Evolutionary conservation across 2,113 vertebrate genomes (phyloP).

Genomic region (Cepphus grylle): DNA sequence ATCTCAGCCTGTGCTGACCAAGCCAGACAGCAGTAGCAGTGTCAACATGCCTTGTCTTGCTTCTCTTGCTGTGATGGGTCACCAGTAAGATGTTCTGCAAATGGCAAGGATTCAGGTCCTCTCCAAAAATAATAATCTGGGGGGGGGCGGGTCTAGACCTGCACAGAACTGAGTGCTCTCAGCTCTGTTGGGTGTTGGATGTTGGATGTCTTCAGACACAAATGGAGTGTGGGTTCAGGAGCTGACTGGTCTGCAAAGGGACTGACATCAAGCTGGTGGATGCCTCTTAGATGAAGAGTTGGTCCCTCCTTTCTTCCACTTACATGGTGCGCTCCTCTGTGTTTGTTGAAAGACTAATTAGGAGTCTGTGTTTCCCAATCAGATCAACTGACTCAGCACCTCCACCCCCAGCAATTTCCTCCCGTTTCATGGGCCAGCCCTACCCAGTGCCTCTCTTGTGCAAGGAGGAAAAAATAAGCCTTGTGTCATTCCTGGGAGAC

Average conservation of each 20-base stretch:
- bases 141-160: not conserved
- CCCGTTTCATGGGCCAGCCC: not conserved
- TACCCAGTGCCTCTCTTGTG: not conserved
- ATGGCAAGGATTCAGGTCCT: not conserved
- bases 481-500: not conserved
- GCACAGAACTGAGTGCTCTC: not conserved
- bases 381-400: not conserved
- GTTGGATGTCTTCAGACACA: not conserved
- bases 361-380: constrained; percentile 1
- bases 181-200: not conserved
- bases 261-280: not conserved
- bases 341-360: not conserved
- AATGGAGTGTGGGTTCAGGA: not conserved
- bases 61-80: not conserved
- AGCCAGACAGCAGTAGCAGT: not conserved
- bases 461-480: not conserved
- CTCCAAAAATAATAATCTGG: not conserved
- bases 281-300: not conserved
- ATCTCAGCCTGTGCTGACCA: not conserved
- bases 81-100: not conserved
- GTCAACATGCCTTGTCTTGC: not conserved
- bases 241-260: not conserved
- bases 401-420: not conserved
- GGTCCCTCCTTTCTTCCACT: not conserved
- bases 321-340: not conserved